Evolutionary conservation across 2,888 invertebrate genomes (phyloP), one percentile per base, ranked within the genome.

Genomic region (Atherix ibis): DNA sequence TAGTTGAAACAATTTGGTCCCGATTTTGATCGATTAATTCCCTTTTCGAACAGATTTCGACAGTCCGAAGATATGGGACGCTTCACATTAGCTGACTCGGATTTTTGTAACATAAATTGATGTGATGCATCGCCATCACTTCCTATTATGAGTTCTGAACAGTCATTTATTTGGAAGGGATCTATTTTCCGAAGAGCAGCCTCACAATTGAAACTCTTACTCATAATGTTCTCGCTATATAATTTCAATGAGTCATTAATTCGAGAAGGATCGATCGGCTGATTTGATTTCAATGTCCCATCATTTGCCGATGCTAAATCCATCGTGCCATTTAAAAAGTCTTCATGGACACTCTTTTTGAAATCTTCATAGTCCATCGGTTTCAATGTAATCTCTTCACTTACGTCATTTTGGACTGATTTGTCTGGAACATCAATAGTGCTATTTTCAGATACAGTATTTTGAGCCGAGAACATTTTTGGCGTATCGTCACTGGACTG

Each of bases 191-290:
- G 51, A 31, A 60, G 35, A 0, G 57, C 55, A 34, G 57, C 51
- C 41, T 58, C 60, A 39, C 62, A 62, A 42, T 56, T 61, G 35
- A 56, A 57, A 46, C 62, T 62, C 44, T 60, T 62, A 44, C 60
- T 63, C 58, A 61, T 59, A 9, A 48, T 53, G 19, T 57, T 55
- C 35, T 61, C 62, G 31, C 56, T 56, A 35, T 63, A 63, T 3
- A 63, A 45, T 39, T 63, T 63, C 2, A 63, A 45, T 2, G 63
- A 63, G 40, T 63, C 63, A 36, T 63, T 58, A 39, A 63, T 63
- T 25, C 63, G 51, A 13, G 62, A 62, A 4, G 63, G 63, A 52
- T 63, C 63, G 17, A 63, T 62, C n/a, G 63, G 63, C 41, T 62
- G 62, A 43, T 62, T 62, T 3, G 53, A 53, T 45, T 63, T 63